phyloP scores from a whole-genome alignment of 2,888 invertebrate genomes.

The Aphodius granarius region DNA sequence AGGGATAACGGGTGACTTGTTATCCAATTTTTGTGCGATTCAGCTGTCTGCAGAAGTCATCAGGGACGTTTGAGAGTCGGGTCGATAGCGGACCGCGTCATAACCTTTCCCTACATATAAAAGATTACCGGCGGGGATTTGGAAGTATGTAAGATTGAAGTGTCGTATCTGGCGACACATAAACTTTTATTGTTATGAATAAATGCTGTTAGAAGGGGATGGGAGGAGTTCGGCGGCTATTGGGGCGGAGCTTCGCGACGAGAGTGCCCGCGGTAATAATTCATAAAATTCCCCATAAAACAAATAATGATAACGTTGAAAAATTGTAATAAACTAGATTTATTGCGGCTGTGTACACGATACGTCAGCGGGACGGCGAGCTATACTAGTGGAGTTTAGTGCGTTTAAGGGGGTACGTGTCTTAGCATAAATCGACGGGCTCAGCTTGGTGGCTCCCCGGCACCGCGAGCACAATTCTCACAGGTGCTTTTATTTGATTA shows the following conservation, averaged over 20 bases:
- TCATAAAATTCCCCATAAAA: background rate
- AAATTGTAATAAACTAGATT: slow-evolving; percentile 23
- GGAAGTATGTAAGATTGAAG: background rate
- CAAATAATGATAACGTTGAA: slow-evolving; percentile 21
- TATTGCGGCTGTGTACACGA: slow-evolving; percentile 20
- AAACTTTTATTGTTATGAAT: background rate
- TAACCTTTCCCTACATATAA: background rate
- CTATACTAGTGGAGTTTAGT: slow-evolving; percentile 11
- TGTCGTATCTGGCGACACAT: background rate
- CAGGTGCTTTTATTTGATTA: slow-evolving; percentile 17
- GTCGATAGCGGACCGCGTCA: background rate
- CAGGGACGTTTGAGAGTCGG: background rate
- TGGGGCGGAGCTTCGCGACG: background rate
- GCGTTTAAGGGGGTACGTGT: slow-evolving; percentile 27
- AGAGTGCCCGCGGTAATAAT: background rate
- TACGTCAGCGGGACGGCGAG: slow-evolving; percentile 6
- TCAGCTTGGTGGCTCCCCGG: slow-evolving; percentile 5
- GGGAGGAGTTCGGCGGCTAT: background rate
- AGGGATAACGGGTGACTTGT: background rate
- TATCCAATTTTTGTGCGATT: slow-evolving; percentile 5
- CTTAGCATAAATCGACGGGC: slow-evolving; percentile 21
- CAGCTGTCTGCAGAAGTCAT: background rate
- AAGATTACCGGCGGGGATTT: background rate
- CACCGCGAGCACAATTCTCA: background rate
- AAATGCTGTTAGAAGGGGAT: background rate